Conservation (phyloP, 2,888 invertebrate genomes). For the Eristalis arbustorum region DNA sequence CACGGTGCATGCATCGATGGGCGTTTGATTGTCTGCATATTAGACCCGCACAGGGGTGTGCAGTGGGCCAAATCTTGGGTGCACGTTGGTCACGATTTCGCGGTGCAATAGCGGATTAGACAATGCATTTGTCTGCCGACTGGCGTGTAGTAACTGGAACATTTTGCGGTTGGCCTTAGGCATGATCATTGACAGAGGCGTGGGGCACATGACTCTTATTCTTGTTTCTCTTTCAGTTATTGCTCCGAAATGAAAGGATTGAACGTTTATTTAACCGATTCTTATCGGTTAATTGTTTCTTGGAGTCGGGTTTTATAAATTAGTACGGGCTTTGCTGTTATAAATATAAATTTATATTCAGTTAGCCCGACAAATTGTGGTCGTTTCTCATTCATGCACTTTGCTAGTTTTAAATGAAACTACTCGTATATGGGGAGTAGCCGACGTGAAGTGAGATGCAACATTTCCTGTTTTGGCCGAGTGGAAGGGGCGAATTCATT, state of each 20-base stretch:
- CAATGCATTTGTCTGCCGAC: not conserved
- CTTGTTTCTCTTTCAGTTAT: not conserved
- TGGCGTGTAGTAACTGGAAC: slow-evolving; percentile 37
- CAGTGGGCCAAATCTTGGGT: slow-evolving; percentile 47
- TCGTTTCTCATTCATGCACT: not conserved
- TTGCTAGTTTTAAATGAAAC: not conserved
- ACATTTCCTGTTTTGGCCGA: no score
- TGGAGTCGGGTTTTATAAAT: slow-evolving; percentile 13
- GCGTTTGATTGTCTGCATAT: slow-evolving; percentile 35
- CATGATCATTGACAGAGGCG: slow-evolving; percentile 27
- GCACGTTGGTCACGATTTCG: slow-evolving; percentile 64
- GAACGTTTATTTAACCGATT: slow-evolving; percentile 30
- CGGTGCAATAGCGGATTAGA: slow-evolving; percentile 18
- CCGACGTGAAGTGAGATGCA: no score
- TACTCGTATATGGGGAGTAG: no score
- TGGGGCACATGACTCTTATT: slow-evolving; percentile 6
- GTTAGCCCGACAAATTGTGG: not conserved
- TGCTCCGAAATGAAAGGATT: slow-evolving; percentile 50
- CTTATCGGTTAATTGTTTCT: slow-evolving; percentile 59
- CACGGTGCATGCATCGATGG: slow-evolving; percentile 44
- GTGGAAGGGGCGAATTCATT: no score
- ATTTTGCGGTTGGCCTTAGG: slow-evolving; percentile 48
- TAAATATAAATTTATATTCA: not conserved
- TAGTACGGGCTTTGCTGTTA: not conserved
- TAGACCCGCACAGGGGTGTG: slow-evolving; percentile 18